Base-by-base conservation (phyloP, 2,797 vertebrate genomes). In the Lepilemur ruficaudatus region DNA sequence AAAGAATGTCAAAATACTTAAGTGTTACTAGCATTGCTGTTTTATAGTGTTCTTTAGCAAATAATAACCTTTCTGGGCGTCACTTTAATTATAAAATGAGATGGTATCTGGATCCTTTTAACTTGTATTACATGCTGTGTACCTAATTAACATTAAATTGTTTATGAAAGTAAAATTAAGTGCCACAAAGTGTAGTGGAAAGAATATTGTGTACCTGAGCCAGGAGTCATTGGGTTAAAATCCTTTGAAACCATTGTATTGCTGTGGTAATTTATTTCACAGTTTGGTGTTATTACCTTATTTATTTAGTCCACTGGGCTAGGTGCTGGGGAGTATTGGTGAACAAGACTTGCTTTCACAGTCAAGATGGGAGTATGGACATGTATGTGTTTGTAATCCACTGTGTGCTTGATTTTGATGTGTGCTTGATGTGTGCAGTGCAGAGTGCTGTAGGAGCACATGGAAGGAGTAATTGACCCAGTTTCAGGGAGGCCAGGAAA, bases 21-120 rank as follows among this genome's bases (percentile, higher is more conserved):
- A 32, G 38, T 38, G 38, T 38, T 78, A 12, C 52, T 87, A 75
- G 38, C 63, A 35, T 91, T 97, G 57, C 38, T 90, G 20, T 72
- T 92, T 92, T 80, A 52, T 61, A 73, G 25, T 82, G 57, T 86
- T 86, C 18, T 72, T 94, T 69, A 91, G 81, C 43, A 89, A 50
- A 22, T 91, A 46, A 46, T 86, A 65, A 82, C n/a, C 32, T 93
- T 89, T 80, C 28, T 94, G 43, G 38, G 50, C 13, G 91, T 87
- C 73, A 79, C 30, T 95, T 95, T 96, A 84, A 88, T 96, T 82
- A 88, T 87, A 82, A 96, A 81, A 63, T 93, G 61, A 94, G 55
- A 67, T 92, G 43, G 14, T 89, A 80, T 67, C 61, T 94, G 69
- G 73, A 46, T 57, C 15, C 52, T 95, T 95, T 80, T 20, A 85